A percentile compares a stretch with the other conserved stretches of the same genome.
phyloP scores from a whole-genome alignment of 35 echinoderm and acorn worm genomes.

The Heliocidaris tuberculata region DNA sequence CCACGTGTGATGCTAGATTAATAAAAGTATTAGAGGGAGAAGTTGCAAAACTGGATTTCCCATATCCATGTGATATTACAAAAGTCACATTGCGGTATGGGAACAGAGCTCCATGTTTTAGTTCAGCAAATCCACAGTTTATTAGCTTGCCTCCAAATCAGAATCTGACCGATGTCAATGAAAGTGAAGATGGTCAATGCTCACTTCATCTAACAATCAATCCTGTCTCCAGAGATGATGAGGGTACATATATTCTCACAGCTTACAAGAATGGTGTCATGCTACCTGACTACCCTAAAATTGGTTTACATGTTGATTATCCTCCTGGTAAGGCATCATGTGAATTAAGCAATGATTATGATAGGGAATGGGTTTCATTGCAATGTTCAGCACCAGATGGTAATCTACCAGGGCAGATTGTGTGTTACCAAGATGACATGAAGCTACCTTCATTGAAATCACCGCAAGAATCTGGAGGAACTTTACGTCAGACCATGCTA shows the following conservation, averaged over 20 bases:
- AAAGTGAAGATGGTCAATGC: too few relatives aligned
- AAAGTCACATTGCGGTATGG: neutral
- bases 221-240: neutral
- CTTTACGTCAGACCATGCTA: neutral
- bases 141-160: neutral
- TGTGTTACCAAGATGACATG: neutral
- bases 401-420: neutral
- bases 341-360: neutral
- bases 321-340: neutral
- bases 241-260: neutral
- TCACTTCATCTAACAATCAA: too few relatives aligned
- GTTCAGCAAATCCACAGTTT: neutral
- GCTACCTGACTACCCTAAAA: neutral
- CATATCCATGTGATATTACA: neutral
- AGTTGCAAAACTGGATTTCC: neutral
- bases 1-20: too few relatives aligned
- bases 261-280: neutral
- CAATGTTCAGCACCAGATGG: neutral
- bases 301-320: neutral
- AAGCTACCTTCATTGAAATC: too few relatives aligned
- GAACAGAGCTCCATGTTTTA: neutral
- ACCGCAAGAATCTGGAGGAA: neutral
- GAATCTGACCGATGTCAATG: neutral
- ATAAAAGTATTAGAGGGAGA: neutral
- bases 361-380: neutral